phyloP scores from a whole-genome alignment of 2,797 vertebrate genomes.

The Bothrops alternatus region DNA sequence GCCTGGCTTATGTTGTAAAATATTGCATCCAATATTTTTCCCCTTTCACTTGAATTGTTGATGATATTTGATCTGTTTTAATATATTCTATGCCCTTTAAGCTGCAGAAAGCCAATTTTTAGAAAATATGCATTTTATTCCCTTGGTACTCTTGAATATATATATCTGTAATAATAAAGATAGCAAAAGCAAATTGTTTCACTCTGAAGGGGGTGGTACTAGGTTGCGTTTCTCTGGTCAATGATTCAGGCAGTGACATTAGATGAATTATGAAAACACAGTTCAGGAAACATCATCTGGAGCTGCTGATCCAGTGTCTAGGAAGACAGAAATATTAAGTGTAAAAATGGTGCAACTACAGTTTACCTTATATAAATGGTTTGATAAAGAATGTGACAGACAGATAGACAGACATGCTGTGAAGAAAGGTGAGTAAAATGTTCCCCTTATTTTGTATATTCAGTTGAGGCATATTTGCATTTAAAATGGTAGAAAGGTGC shows the following conservation, averaged over 20 bases:
- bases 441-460: background rate
- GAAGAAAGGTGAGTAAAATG: background rate
- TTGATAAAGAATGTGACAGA: slow-evolving; percentile 53
- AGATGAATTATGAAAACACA: slow-evolving; percentile 37
- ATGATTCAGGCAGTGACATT: slow-evolving; percentile 55
- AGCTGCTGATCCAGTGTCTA: slow-evolving; percentile 47
- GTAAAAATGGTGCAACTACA: slow-evolving; percentile 28
- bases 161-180: slow-evolving; percentile 25
- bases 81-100: slow-evolving; percentile 25
- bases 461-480: background rate
- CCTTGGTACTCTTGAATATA: background rate
- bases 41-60: slow-evolving; percentile 2
- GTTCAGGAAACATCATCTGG: slow-evolving; percentile 56
- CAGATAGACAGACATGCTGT: slow-evolving; percentile 20
- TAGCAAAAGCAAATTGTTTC: slow-evolving; percentile 49
- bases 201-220: slow-evolving; percentile 38
- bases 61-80: slow-evolving; percentile 30
- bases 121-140: background rate
- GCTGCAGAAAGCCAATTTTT: slow-evolving; percentile 8
- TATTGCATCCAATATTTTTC: slow-evolving; percentile 15
- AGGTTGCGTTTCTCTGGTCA: slow-evolving; percentile 46
- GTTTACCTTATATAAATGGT: slow-evolving; percentile 35
- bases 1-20: slow-evolving; percentile 1
- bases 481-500: background rate
- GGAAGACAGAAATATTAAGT: slow-evolving; percentile 34